Percentiles rank a stretch among this genome's conserved stretches.
Conservation (phyloP, 2,888 invertebrate genomes). For the Hartigia nigra region DNA sequence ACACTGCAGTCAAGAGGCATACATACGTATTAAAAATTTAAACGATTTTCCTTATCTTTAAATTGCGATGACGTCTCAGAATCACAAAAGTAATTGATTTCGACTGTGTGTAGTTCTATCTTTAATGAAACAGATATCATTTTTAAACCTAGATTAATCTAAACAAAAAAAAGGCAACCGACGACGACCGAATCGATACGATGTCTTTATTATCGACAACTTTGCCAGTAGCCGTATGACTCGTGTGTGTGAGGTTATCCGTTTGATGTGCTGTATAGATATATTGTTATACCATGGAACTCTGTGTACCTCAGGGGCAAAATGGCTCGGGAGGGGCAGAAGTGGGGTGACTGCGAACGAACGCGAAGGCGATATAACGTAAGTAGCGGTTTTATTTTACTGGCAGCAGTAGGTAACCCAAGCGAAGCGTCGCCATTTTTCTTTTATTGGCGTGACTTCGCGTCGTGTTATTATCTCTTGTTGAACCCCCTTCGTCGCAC, state of each 20-base stretch:
- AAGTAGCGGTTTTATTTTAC: slow-evolving; percentile 29
- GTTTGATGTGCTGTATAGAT: not conserved
- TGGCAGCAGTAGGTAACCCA: slow-evolving; percentile 23
- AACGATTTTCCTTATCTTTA: not conserved
- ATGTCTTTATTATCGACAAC: slow-evolving; percentile 13
- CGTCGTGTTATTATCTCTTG: slow-evolving; percentile 35
- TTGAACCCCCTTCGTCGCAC: not conserved
- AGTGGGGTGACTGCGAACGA: slow-evolving; percentile 7
- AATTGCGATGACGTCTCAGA: not conserved
- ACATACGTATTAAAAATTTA: not conserved
- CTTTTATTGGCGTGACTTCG: slow-evolving; percentile 41
- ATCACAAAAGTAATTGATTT: not conserved
- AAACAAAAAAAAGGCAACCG: not conserved
- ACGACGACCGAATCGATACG: slow-evolving; percentile 3
- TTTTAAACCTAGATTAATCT: not conserved
- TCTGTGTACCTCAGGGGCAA: not conserved
- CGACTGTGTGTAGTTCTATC: not conserved
- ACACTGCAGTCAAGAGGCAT: not conserved
- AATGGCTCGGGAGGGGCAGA: not conserved
- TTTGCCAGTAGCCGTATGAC: not conserved
- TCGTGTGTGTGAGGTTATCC: not conserved
- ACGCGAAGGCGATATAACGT: slow-evolving; percentile 26
- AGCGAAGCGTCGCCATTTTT: slow-evolving; percentile 28
- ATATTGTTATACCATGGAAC: not conserved
- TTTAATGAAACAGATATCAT: not conserved